Conservation (phyloP, 2,113 vertebrate species). For the Myiozetetes cayanensis region DNA sequence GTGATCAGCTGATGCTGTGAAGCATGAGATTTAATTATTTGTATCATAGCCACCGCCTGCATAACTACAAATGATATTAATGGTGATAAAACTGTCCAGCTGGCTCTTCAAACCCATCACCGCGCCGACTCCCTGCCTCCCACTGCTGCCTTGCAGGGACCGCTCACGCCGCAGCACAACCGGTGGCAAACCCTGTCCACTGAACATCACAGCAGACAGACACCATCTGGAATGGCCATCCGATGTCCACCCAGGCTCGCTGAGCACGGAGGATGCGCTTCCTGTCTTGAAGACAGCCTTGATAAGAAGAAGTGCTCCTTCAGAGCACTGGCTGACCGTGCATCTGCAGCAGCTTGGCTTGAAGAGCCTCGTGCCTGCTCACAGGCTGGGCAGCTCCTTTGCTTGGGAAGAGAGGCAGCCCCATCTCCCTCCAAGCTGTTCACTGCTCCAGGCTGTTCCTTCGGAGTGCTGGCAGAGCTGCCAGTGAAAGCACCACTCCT, state of each 20-base stretch:
- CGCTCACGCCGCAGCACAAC: accelerated
- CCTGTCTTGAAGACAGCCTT: accelerated
- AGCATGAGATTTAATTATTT: slow-evolving; percentile 71
- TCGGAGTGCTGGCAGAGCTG: not conserved
- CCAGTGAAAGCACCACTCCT: not conserved
- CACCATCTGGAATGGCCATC: not conserved
- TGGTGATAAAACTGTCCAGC: slow-evolving; percentile 47
- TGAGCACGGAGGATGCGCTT: accelerated
- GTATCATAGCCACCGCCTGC: slow-evolving; percentile 22
- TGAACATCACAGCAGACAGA: not conserved
- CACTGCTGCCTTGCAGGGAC: not conserved
- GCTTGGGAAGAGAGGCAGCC: not conserved
- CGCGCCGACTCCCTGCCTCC: not conserved
- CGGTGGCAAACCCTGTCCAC: not conserved
- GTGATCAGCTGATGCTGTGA: slow-evolving; percentile 30
- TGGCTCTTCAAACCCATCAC: not conserved
- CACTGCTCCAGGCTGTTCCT: not conserved
- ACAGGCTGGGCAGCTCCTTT: not conserved
- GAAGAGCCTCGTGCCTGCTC: accelerated
- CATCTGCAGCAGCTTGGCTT: not conserved
- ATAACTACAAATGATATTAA: slow-evolving; percentile 49
- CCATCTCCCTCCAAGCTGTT: not conserved
- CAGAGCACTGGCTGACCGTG: not conserved
- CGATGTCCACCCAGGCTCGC: not conserved
- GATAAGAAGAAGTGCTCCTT: not conserved